Percentiles rank a stretch among this genome's conserved stretches.
Evolutionary conservation across 1,140 invertebrate species (phyloP).

Genomic region (Wasmannia auropunctata): DNA sequence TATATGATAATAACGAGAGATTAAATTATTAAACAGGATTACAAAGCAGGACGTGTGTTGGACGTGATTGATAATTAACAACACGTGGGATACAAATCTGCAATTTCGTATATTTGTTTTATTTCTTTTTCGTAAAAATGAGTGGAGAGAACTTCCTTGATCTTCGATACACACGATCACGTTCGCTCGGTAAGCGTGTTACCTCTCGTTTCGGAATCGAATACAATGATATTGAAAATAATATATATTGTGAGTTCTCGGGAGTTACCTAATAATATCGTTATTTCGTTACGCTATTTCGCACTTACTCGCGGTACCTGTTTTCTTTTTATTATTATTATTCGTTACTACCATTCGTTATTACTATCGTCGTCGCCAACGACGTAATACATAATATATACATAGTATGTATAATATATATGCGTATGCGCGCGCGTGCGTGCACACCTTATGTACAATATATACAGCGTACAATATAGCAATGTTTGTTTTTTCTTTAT

Average conservation of each 20-base stretch:
- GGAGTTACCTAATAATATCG: constrained; percentile 69
- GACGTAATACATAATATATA: constrained; percentile 60
- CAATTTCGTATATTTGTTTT: constrained; percentile 74
- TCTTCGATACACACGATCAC: constrained; percentile 64
- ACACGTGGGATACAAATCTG: constrained; percentile 66
- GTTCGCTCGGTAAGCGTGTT: constrained; percentile 50
- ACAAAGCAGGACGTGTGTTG: neutral
- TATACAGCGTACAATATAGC: too few relatives aligned
- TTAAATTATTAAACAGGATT: neutral
- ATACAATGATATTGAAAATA: constrained; percentile 75
- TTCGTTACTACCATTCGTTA: constrained; percentile 56
- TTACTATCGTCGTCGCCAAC: constrained; percentile 32
- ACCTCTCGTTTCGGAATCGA: constrained; percentile 56
- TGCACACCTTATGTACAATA: constrained; percentile 62
- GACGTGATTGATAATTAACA: constrained; percentile 10
- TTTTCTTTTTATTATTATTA: constrained; percentile 57
- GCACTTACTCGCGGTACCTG: constrained; percentile 58
- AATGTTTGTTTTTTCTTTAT: constrained; percentile 14
- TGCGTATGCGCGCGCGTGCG: neutral
- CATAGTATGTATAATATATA: constrained; percentile 46
- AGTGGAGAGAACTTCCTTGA: constrained; percentile 65
- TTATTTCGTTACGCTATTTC: constrained; percentile 59
- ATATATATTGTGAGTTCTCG: constrained; percentile 67
- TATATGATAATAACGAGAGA: neutral
- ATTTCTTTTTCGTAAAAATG: constrained; percentile 73